These are phyloP conservation scores for Phasia obesa DNA, from an alignment of 2,888 invertebrate genomes.

Conservation along the genomic window DNA sequence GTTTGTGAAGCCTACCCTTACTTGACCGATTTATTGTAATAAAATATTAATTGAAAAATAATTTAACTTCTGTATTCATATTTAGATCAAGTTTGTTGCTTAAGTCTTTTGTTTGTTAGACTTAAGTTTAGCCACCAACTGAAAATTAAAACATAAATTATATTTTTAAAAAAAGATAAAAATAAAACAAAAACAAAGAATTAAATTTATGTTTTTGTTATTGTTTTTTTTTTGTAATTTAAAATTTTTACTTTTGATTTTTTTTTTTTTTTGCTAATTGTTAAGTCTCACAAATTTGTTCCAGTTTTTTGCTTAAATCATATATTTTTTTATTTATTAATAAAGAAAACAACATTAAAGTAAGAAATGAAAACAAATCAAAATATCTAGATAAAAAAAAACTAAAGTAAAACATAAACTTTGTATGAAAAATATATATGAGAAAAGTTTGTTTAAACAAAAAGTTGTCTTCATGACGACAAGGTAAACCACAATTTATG, in stretches of 20 bases:
- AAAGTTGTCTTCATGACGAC: slow-evolving; percentile 67
- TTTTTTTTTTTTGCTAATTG: not conserved
- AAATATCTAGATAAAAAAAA: not conserved
- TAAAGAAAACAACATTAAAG: not conserved
- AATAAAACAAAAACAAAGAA: not conserved
- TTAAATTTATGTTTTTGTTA: no score
- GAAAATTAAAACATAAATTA: not conserved
- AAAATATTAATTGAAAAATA: no score
- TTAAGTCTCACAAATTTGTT: not conserved
- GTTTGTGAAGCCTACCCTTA: no score
- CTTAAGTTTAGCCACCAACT: not conserved
- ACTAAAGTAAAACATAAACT: not conserved
- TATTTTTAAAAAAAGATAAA: not conserved
- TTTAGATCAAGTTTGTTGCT: not conserved
- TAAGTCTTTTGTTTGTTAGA: not conserved
- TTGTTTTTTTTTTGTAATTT: no score
- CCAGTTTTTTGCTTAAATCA: not conserved
- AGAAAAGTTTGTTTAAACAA: slow-evolving; percentile 46
- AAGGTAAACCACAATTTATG: slow-evolving; percentile 73
- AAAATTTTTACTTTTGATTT: no score
- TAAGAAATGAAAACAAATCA: slow-evolving; percentile 11
- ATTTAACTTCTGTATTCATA: no score
- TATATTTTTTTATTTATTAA: not conserved
- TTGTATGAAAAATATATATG: not conserved
- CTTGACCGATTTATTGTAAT: no score